These are phyloP conservation scores for Liodrosophila aerea DNA, from an alignment of 2,888 invertebrate genomes.

Conservation along the genomic window DNA sequence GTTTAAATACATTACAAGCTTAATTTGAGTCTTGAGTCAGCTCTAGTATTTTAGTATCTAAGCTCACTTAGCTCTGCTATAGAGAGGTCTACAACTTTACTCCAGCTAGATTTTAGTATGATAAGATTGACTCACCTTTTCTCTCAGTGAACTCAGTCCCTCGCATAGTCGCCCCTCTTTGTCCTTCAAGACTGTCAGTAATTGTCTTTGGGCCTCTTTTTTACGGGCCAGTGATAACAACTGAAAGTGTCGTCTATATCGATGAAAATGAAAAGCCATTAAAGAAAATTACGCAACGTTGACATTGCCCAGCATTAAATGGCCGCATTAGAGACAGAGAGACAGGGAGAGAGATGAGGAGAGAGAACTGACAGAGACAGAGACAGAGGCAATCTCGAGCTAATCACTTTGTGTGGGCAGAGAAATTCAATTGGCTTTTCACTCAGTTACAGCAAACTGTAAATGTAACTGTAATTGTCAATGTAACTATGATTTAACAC, in stretches of 20 bases:
- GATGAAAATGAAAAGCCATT: slow-evolving; percentile 76
- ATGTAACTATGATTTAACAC: slow-evolving; percentile 17
- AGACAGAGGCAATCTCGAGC: slow-evolving; percentile 42
- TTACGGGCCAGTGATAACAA: slow-evolving; percentile 71
- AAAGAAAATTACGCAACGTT: slow-evolving; percentile 72
- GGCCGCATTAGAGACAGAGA: slow-evolving; percentile 50
- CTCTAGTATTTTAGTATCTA: no score
- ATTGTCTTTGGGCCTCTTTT: slow-evolving; percentile 66
- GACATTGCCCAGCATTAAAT: slow-evolving; percentile 64
- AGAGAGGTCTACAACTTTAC: no score
- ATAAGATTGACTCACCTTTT: not conserved
- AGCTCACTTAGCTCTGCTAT: no score
- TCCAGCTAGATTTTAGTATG: no score
- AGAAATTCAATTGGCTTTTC: not conserved
- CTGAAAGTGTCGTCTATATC: slow-evolving; percentile 75
- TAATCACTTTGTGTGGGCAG: slow-evolving; percentile 56
- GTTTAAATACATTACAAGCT: no score
- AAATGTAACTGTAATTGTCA: slow-evolving; percentile 33
- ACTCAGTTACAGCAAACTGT: no score
- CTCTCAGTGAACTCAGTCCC: not conserved
- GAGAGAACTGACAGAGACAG: no score
- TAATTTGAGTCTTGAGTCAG: no score
- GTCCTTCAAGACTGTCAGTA: slow-evolving; percentile 38
- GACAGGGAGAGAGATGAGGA: no score
- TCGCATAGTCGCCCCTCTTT: not conserved